phyloP scores from a whole-genome alignment of 2,797 vertebrate species.

The Malacoraja senta region DNA sequence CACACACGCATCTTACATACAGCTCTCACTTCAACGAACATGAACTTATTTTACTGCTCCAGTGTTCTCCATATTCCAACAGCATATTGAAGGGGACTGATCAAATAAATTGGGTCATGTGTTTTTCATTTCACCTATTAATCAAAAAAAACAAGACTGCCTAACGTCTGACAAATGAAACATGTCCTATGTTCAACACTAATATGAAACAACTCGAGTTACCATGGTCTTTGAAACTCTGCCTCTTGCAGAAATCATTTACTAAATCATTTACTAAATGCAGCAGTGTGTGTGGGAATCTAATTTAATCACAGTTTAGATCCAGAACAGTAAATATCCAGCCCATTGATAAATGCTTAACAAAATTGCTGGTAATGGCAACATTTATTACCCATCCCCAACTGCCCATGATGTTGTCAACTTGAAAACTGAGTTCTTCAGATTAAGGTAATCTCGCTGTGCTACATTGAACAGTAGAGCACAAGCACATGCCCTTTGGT shows the following conservation, averaged over 20 bases:
- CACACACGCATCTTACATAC: neutral
- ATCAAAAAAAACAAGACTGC: neutral
- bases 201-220: neutral
- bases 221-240: neutral
- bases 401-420: too few species aligned
- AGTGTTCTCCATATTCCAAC: neutral
- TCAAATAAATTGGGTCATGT: neutral
- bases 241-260: neutral
- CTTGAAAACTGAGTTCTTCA: too few species aligned
- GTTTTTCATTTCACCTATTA: neutral
- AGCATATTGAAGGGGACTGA: neutral
- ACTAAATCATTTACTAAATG: neutral
- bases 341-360: too few species aligned
- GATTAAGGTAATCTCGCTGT: too few species aligned
- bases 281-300: neutral
- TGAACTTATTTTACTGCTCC: neutral
- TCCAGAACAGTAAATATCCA: neutral
- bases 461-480: too few species aligned
- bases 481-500: too few species aligned
- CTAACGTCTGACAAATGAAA: neutral
- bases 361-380: too few species aligned
- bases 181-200: neutral
- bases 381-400: too few species aligned
- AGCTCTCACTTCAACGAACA: neutral
- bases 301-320: neutral